Percentiles rank a stretch among this genome's conserved stretches.
These are phyloP conservation scores for Propithecus coquereli DNA, from an alignment of 2,113 vertebrate genomes.

Conservation along the genomic window DNA sequence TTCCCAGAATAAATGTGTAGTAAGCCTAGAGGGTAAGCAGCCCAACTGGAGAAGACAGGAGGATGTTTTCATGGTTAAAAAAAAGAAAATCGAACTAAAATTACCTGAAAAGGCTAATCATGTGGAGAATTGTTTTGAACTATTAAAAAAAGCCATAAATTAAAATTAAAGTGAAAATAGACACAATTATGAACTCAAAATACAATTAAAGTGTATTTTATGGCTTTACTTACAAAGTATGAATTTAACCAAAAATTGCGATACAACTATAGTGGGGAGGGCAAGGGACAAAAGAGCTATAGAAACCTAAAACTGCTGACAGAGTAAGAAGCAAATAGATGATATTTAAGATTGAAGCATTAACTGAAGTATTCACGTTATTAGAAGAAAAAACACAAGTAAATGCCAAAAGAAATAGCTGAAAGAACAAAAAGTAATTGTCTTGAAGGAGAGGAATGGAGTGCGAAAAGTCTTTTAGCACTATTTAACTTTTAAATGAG, in stretches of 20 bases:
- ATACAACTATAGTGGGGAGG: background rate
- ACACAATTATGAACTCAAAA: constrained; percentile 1
- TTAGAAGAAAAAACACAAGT: constrained; percentile 2
- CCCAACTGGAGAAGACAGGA: background rate
- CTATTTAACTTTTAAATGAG: constrained; percentile 11
- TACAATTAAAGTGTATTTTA: constrained; percentile 7
- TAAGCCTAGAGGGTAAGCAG: background rate
- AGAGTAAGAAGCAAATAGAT: background rate
- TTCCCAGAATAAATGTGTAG: background rate
- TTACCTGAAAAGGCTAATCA: constrained; percentile 15
- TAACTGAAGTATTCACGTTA: background rate
- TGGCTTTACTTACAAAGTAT: background rate
- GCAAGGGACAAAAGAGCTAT: background rate
- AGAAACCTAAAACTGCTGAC: background rate
- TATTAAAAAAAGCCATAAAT: background rate
- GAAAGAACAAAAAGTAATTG: background rate
- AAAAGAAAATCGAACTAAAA: background rate
- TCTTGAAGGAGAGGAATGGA: background rate
- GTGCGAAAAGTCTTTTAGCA: background rate
- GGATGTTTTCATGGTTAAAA: background rate
- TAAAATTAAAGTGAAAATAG: background rate
- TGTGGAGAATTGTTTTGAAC: background rate
- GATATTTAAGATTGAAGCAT: background rate
- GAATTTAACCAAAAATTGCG: constrained; percentile 36
- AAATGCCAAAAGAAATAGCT: background rate